Evolutionary conservation across 2,113 vertebrate species (phyloP).

Genomic region (Bubalus kerabau): DNA sequence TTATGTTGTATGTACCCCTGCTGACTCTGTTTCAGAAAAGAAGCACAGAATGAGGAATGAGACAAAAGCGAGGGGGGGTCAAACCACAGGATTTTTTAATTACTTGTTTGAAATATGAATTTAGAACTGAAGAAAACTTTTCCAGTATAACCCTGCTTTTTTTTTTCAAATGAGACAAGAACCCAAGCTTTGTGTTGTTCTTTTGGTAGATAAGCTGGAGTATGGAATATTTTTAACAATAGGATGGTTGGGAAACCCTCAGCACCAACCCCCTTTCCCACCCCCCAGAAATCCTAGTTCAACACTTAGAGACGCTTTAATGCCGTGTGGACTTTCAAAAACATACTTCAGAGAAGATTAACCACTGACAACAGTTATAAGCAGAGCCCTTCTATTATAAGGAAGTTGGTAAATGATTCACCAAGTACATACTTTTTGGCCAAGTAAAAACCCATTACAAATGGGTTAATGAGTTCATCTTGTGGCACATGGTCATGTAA

Average conservation of each 20-base stretch:
- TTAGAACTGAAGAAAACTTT: not conserved
- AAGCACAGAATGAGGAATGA: not conserved
- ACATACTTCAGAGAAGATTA: not conserved
- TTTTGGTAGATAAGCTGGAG: not conserved
- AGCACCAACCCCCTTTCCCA: not conserved
- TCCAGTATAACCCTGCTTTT: not conserved
- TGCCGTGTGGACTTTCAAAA: not conserved
- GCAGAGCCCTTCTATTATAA: not conserved
- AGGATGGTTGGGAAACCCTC: not conserved
- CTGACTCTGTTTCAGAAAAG: not conserved
- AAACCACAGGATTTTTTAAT: not conserved
- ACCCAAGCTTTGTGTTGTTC: not conserved
- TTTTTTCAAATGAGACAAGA: not conserved
- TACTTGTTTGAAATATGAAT: not conserved
- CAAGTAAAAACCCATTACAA: not conserved
- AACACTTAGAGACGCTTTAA: not conserved
- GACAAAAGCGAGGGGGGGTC: not conserved
- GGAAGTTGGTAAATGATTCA: slow-evolving; percentile 21
- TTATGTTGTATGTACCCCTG: not conserved
- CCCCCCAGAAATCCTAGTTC: not conserved
- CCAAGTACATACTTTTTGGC: not conserved
- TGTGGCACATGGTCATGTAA: not conserved
- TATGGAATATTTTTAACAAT: not conserved
- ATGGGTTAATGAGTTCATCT: not conserved
- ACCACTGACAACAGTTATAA: not conserved